Conservation (phyloP, 2,888 invertebrate species). For the Camptogramma bilineatum region DNA sequence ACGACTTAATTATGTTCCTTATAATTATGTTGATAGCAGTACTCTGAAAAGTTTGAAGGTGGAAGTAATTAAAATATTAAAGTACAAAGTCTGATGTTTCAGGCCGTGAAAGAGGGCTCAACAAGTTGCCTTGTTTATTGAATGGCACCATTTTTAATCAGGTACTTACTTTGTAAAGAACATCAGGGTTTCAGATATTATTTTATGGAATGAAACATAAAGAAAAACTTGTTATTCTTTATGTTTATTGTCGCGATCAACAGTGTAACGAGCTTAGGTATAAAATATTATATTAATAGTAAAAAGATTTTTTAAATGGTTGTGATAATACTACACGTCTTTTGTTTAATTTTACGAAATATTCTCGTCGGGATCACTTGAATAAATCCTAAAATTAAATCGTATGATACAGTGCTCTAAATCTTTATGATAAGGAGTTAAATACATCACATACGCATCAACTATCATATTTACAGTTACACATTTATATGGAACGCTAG, state of each 20-base stretch:
- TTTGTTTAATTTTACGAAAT: too few species aligned
- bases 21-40: constrained; percentile 61
- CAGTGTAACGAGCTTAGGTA: too few species aligned
- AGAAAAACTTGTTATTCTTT: too few species aligned
- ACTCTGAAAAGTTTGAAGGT: constrained; percentile 56
- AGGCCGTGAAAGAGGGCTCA: constrained; percentile 41
- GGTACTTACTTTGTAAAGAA: background rate
- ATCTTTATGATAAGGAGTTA: too few species aligned
- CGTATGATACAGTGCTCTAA: too few species aligned
- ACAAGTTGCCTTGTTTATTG: constrained; percentile 46
- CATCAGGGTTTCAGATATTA: constrained; percentile 1
- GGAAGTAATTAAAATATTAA: constrained; percentile 70
- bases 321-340: too few species aligned
- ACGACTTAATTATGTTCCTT: constrained; percentile 61
- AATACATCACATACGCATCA: background rate
- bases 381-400: too few species aligned
- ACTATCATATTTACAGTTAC: background rate
- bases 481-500: background rate
- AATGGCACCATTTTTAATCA: constrained; percentile 24
- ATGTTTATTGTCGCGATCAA: too few species aligned
- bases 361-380: too few species aligned
- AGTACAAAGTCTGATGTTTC: constrained; percentile 58
- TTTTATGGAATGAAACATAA: background rate
- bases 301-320: too few species aligned
- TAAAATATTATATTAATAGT: too few species aligned